Conservation (phyloP, 2,888 invertebrate genomes). For the Nudaria mundana region DNA sequence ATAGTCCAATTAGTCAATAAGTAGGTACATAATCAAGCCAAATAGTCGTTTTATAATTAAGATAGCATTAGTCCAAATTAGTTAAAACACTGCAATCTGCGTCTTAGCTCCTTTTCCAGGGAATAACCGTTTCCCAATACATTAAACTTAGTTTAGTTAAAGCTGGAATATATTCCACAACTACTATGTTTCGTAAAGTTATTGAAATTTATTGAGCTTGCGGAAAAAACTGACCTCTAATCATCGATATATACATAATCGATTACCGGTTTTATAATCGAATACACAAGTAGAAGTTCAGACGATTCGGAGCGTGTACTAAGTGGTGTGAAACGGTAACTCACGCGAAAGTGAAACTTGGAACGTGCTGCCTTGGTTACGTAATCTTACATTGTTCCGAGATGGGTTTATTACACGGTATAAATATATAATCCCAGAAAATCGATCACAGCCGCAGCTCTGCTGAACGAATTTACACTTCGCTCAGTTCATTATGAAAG, state of each 20-base stretch:
- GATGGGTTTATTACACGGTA: conserved; percentile 52
- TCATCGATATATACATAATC: conserved; percentile 29
- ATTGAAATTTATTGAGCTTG: too few relatives aligned
- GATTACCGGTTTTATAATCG: conserved; percentile 52
- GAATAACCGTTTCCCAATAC: too few relatives aligned
- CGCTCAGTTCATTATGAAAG: too few relatives aligned
- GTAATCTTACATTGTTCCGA: conserved; percentile 45
- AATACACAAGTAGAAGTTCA: conserved; percentile 33
- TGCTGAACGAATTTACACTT: too few relatives aligned
- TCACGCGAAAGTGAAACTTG: conserved; percentile 75
- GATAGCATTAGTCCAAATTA: too few relatives aligned
- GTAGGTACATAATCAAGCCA: too few relatives aligned
- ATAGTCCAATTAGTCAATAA: too few relatives aligned
- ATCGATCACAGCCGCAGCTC: conserved; percentile 36
- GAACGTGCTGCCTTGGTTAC: conserved; percentile 42
- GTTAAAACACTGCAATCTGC: too few relatives aligned
- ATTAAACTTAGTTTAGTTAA: too few relatives aligned
- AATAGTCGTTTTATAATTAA: too few relatives aligned
- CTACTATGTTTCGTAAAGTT: conserved; percentile 45
- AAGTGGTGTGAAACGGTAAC: conserved; percentile 56
- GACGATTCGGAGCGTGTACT: conserved; percentile 34
- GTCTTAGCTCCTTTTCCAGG: too few relatives aligned
- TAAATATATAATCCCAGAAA: conserved; percentile 43
- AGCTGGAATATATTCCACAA: too few relatives aligned
- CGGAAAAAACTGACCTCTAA: conserved; percentile 33